phyloP scores from a whole-genome alignment of 1,140 invertebrate species.

The Pseudoatta argentina region DNA sequence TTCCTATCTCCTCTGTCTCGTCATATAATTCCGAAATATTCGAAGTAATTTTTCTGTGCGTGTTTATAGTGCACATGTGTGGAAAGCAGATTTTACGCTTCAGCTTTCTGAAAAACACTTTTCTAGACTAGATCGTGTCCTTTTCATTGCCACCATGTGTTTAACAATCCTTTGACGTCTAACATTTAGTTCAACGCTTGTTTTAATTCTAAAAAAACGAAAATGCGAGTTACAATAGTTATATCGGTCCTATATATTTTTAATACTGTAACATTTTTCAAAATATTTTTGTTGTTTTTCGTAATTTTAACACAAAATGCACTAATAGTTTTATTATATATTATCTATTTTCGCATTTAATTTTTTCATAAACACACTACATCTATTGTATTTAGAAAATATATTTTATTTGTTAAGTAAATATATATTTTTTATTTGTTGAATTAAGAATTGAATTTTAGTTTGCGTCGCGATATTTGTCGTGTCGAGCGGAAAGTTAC shows the following conservation, averaged over 20 bases:
- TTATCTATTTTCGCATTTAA: not conserved
- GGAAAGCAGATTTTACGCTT: constrained; percentile 52
- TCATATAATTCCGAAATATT: constrained; percentile 14
- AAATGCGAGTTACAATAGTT: not conserved
- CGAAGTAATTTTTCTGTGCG: constrained; percentile 41
- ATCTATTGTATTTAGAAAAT: not conserved
- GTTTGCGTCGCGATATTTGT: not conserved
- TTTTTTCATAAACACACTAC: not conserved
- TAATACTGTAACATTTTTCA: not conserved
- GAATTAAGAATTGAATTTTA: not conserved
- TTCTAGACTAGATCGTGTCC: not conserved
- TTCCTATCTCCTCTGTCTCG: not conserved
- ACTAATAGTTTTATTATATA: not conserved
- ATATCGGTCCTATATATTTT: constrained; percentile 5
- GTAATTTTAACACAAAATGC: not conserved
- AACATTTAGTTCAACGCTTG: not conserved
- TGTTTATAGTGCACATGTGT: constrained; percentile 67
- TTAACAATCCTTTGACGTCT: not conserved
- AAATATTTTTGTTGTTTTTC: not conserved
- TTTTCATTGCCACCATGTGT: constrained; percentile 29
- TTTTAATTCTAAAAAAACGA: not conserved
- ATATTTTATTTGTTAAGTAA: constrained; percentile 14
- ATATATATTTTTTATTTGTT: constrained; percentile 12
- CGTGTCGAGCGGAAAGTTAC: not conserved
- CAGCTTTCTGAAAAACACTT: constrained; percentile 50